These are phyloP conservation scores for Meandrina meandrites DNA, from an alignment of 92 coral and sea anemone species.

Conservation along the genomic window DNA sequence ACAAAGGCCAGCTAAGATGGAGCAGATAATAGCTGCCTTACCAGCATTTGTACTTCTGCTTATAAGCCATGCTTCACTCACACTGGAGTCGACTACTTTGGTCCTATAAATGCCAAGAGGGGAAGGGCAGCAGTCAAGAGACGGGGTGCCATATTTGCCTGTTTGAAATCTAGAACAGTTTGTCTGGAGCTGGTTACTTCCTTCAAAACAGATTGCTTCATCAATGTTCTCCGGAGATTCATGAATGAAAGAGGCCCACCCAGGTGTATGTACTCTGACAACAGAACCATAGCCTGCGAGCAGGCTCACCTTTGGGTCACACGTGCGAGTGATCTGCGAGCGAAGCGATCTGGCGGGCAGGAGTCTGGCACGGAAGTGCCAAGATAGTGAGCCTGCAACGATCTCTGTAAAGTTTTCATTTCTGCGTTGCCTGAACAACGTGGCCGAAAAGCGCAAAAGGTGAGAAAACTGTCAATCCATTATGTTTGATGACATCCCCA, in stretches of 20 bases:
- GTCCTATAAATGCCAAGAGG: conserved; percentile 49
- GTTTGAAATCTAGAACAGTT: conserved; percentile 49
- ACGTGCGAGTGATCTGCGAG: no score
- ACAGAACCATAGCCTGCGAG: no score
- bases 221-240: conserved; percentile 43
- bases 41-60: conserved; percentile 28
- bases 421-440: no score
- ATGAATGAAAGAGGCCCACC: conserved; percentile 49
- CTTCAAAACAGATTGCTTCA: conserved; percentile 45
- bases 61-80: conserved; percentile 57
- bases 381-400: no score
- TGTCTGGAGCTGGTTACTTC: conserved; percentile 52
- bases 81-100: conserved; percentile 58
- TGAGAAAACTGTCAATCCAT: no score
- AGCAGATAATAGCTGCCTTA: conserved; percentile 56
- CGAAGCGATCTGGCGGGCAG: no score
- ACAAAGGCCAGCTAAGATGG: conserved; percentile 44
- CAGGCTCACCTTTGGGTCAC: no score
- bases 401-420: no score
- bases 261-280: conserved; percentile 48
- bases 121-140: conserved; percentile 54
- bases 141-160: conserved; percentile 61
- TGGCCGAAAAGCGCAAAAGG: no score
- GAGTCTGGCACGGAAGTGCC: no score
- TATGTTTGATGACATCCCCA: no score